Evolutionary conservation across 2,797 vertebrate genomes (phyloP), one percentile per base, ranked within the genome.

Genomic region (Salmo trutta): DNA sequence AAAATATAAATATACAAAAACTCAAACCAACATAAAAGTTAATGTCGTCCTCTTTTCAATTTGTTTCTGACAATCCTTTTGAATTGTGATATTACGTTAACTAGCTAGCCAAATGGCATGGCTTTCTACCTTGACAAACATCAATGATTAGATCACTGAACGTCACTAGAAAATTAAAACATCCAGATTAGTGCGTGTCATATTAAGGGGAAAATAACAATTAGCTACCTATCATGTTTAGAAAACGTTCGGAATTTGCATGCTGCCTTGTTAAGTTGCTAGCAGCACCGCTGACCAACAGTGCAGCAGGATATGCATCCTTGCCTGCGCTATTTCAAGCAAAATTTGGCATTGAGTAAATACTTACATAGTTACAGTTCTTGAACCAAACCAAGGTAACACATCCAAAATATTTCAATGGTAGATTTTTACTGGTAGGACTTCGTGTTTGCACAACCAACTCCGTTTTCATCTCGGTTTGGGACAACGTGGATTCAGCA

Each of bases 311-410:
- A 19, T 36, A 71, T 4, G n/a, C 77, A 74, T 72, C 77, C 69
- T n/a, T 14, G 53, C 36, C 73, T 6, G 68, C 68, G 41, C 41
- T 47, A 47, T 47, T 10, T 47, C 19, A 59, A 59, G 3, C 51
- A 73, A 53, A 78, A 85, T 76, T 75, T 77, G 79, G 77, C 75
- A 79, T 52, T 19, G 74, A 86, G 78, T 83, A 82, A 80, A 78
- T 81, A 74, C 90, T 88, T 84, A 90, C 53, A 29, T 78, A 36
- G 17, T 5, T 82, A 47, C 78, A 71, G 79, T 15, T 33, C 31
- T 31, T 69, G 74, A 24, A 77, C 24, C 31, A 27, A 54, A 7
- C 14, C 1, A 16, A 19, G 15, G 68, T 52, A 14, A 71, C 52
- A 52, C 68, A 77, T 24, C 36, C 71, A 47, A 74, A 68, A 66